These are phyloP conservation scores for Drosophila guanche DNA, from an alignment of 1,140 invertebrate genomes.

Conservation along the genomic window DNA sequence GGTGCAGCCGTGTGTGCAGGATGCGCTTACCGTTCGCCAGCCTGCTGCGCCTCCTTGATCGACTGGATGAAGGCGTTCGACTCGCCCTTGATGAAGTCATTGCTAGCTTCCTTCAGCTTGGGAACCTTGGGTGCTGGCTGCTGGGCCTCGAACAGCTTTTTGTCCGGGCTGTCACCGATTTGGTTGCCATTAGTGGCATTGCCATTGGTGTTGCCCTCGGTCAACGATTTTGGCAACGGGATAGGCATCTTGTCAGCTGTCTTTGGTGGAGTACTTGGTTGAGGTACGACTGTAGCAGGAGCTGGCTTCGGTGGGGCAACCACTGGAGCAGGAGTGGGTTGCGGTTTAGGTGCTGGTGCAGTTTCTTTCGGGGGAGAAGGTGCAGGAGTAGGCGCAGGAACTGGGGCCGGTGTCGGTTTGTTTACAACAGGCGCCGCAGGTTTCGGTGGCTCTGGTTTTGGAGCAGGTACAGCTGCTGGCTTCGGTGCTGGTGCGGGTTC, in stretches of 20 bases:
- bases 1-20: neutral
- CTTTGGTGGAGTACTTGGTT: constrained; percentile 50
- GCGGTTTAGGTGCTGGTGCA: constrained; percentile 29
- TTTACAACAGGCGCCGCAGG: constrained; percentile 29
- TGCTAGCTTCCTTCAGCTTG: constrained; percentile 72
- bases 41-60: constrained; percentile 68
- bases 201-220: constrained; percentile 60
- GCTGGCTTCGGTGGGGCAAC: constrained; percentile 36
- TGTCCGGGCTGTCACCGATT: constrained; percentile 39
- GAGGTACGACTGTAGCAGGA: constrained; percentile 13
- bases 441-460: constrained; percentile 29
- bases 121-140: constrained; percentile 39
- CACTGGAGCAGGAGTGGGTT: constrained; percentile 16
- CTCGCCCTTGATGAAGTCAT: constrained; percentile 73
- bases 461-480: constrained; percentile 16
- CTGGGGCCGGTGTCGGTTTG: constrained; percentile 25
- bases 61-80: constrained; percentile 67
- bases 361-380: constrained; percentile 31
- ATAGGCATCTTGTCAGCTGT: constrained; percentile 68
- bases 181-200: constrained; percentile 45
- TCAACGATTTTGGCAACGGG: constrained; percentile 65
- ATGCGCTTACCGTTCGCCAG: constrained; percentile 64
- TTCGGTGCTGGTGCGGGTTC: constrained; percentile 39
- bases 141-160: constrained; percentile 50
- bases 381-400: constrained; percentile 21